A percentile compares a stretch with the other conserved stretches of the same genome.
Conservation (phyloP, 2,797 vertebrate genomes). For the Aeoliscus strigatus region DNA sequence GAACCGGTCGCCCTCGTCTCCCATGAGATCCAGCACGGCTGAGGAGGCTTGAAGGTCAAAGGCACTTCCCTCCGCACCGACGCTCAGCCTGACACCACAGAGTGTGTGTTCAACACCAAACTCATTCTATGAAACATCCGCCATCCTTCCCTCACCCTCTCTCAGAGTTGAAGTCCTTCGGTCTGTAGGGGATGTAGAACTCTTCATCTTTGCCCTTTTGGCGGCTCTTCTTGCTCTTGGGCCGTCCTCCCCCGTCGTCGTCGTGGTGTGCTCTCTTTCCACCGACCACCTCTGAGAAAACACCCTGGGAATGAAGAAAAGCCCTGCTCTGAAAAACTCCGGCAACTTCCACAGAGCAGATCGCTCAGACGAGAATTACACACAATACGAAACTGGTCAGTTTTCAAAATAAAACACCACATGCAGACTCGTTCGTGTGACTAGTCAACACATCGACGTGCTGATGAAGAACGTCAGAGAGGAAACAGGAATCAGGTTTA, state of each 20-base stretch:
- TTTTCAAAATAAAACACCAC: no score
- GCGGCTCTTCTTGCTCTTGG: conserved; percentile 73
- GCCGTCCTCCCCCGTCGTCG: not conserved
- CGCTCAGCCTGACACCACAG: conserved; percentile 74
- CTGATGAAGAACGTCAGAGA: no score
- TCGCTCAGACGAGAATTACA: no score
- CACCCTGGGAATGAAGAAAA: conserved; percentile 61
- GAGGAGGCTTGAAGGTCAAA: conserved; percentile 90
- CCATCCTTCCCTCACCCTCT: conserved; percentile 78
- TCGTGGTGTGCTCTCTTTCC: conserved; percentile 64
- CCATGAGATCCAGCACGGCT: conserved; percentile 91
- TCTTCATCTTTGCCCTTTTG: conserved; percentile 68
- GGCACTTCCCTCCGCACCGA: conserved; percentile 67
- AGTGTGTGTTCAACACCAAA: not conserved
- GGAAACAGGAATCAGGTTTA: no score
- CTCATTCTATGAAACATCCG: accelerated
- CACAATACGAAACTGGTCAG: no score
- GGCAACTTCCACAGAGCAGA: no score
- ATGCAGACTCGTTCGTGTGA: no score
- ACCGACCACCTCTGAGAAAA: conserved; percentile 80
- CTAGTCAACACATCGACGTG: no score
- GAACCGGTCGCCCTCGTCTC: conserved; percentile 81
- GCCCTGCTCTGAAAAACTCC: no score
- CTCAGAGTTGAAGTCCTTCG: conserved; percentile 93
- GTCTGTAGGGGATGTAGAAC: conserved; percentile 88